These are phyloP conservation scores for Athalia cordata DNA, from an alignment of 2,888 invertebrate species.

Conservation along the genomic window DNA sequence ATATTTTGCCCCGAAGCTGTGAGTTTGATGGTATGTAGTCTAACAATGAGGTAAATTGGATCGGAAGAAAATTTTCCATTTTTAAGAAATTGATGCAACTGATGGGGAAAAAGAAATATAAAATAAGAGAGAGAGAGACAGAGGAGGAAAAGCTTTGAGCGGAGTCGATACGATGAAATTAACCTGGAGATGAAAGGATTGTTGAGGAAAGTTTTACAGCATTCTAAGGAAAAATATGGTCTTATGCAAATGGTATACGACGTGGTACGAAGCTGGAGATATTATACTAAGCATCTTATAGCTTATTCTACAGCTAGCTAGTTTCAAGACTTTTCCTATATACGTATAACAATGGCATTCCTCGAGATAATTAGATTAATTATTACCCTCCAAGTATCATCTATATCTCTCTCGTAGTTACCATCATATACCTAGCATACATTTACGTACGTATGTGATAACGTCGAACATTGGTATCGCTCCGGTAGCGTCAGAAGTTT, in stretches of 20 bases:
- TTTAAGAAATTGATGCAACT: slow-evolving; percentile 11
- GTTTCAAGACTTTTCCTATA: slow-evolving; percentile 16
- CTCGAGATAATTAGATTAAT: slow-evolving; percentile 13
- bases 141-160: slow-evolving; percentile 15
- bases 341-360: neutral
- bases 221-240: slow-evolving; percentile 8
- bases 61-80: slow-evolving; percentile 32
- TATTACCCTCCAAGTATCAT: neutral
- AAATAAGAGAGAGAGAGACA: neutral
- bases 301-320: slow-evolving; percentile 22
- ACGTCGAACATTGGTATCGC: slow-evolving; percentile 20
- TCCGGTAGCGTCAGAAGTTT: neutral
- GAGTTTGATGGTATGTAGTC: neutral
- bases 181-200: slow-evolving; percentile 24
- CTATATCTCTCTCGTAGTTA: neutral
- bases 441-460: neutral
- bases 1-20: slow-evolving; percentile 19
- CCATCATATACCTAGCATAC: neutral
- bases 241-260: slow-evolving; percentile 6
- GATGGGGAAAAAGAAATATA: no score
- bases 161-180: slow-evolving; percentile 18
- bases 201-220: slow-evolving; percentile 3
- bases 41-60: slow-evolving; percentile 30
- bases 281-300: slow-evolving; percentile 8
- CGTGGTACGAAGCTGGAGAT: neutral